Conservation (phyloP, 1,140 invertebrate genomes). For the Stenopsyche tienmushanensis region DNA sequence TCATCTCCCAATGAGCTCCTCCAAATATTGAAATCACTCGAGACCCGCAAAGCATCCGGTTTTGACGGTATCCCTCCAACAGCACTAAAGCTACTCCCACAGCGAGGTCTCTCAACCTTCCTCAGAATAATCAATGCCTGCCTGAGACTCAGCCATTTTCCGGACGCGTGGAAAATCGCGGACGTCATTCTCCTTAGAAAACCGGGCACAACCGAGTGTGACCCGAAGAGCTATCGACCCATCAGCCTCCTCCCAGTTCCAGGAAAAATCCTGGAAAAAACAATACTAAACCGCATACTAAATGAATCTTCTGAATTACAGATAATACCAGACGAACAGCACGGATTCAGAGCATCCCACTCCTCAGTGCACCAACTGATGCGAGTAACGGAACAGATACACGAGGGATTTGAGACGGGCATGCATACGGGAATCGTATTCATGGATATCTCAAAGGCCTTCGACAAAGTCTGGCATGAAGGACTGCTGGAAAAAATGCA, state of each 20-base stretch:
- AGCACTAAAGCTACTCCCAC: not conserved
- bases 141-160: not conserved
- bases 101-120: not conserved
- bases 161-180: not conserved
- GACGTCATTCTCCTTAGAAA: not conserved
- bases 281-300: constrained; percentile 32
- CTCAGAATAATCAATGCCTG: not conserved
- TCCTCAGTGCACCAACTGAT: too few species aligned
- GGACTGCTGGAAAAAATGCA: too few species aligned
- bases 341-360: too few species aligned
- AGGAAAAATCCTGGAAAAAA: constrained; percentile 40
- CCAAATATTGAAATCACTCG: not conserved
- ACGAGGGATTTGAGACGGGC: too few species aligned
- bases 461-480: too few species aligned
- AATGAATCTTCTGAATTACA: not conserved
- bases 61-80: not conserved
- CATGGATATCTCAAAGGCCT: too few species aligned
- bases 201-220: not conserved
- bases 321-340: too few species aligned
- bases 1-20: not conserved
- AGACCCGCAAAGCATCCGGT: not conserved
- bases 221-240: constrained; percentile 21
- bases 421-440: too few species aligned
- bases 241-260: constrained; percentile 40
- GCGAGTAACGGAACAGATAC: too few species aligned